Conservation (phyloP, 2,797 vertebrate species). For the Bradypodion pumilum region DNA sequence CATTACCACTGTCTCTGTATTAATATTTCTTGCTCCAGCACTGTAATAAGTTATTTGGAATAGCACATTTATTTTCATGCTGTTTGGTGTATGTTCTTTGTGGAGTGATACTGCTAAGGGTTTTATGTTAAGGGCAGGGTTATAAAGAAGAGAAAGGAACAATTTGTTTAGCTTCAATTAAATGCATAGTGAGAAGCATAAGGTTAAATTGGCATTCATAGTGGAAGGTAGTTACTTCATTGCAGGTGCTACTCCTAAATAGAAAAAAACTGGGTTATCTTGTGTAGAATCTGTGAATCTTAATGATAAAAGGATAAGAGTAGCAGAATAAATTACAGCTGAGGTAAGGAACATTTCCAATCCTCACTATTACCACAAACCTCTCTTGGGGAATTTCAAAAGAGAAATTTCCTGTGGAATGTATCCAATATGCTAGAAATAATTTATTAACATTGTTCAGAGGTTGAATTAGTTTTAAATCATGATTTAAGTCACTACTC, state of each 20-base stretch:
- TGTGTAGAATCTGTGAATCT: background rate
- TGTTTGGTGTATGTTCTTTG: background rate
- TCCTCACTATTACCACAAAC: background rate
- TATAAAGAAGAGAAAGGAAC: background rate
- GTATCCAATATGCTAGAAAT: background rate
- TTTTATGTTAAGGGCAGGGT: background rate
- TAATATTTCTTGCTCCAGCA: background rate
- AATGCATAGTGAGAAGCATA: background rate
- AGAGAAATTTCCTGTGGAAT: background rate
- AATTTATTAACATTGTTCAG: background rate
- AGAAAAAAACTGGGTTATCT: constrained; percentile 4
- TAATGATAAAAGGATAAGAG: constrained; percentile 5
- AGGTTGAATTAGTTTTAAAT: background rate
- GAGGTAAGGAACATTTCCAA: background rate
- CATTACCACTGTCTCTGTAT: background rate
- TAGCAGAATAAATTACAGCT: background rate
- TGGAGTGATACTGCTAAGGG: background rate
- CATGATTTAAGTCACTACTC: background rate
- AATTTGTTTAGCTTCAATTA: background rate
- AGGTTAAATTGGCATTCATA: background rate
- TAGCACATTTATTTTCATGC: background rate
- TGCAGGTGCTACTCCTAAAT: background rate
- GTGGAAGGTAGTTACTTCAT: background rate
- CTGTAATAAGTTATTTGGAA: constrained; percentile 10
- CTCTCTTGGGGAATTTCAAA: background rate